phyloP scores from a whole-genome alignment of 2,888 invertebrate species.

The Tillus elongatus region DNA sequence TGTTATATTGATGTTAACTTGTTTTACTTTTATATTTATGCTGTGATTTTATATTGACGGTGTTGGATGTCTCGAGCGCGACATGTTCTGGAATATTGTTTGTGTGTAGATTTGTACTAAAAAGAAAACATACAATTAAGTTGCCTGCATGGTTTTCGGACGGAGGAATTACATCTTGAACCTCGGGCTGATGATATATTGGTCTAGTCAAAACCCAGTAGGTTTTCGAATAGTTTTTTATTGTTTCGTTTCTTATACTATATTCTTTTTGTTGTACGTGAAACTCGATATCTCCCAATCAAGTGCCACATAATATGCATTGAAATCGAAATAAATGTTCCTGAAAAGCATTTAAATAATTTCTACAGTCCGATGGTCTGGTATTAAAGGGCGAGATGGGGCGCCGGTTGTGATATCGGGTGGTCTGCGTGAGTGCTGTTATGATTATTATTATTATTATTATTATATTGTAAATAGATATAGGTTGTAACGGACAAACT shows the following conservation, averaged over 20 bases:
- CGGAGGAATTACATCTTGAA: constrained; percentile 28
- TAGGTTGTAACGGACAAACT: constrained; percentile 24
- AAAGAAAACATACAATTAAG: constrained; percentile 12
- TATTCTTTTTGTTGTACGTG: constrained; percentile 14
- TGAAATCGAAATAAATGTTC: constrained; percentile 40
- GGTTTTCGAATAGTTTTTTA: constrained; percentile 24
- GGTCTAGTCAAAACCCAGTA: constrained; percentile 35
- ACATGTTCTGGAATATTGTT: constrained; percentile 33
- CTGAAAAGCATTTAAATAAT: constrained; percentile 44
- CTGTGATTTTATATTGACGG: constrained; percentile 39
- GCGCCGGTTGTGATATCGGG: constrained; percentile 38
- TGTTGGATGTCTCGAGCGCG: constrained; percentile 34
- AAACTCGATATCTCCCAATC: constrained; percentile 42
- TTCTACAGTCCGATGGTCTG: constrained; percentile 33
- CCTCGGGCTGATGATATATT: constrained; percentile 34
- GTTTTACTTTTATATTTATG: constrained; percentile 34
- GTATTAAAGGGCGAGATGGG: constrained; percentile 43
- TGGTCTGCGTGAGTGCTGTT: constrained; percentile 29
- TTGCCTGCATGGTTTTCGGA: constrained; percentile 32
- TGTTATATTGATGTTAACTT: constrained; percentile 24
- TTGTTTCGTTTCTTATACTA: no score
- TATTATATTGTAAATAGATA: constrained; percentile 10
- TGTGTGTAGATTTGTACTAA: constrained; percentile 6
- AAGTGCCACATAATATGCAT: constrained; percentile 39
- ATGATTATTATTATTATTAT: no score